A percentile compares a stretch with the other conserved stretches of the same genome.
These are phyloP conservation scores for Apogon hyalosoma DNA, from an alignment of 2,797 vertebrate genomes.

Conservation along the genomic window DNA sequence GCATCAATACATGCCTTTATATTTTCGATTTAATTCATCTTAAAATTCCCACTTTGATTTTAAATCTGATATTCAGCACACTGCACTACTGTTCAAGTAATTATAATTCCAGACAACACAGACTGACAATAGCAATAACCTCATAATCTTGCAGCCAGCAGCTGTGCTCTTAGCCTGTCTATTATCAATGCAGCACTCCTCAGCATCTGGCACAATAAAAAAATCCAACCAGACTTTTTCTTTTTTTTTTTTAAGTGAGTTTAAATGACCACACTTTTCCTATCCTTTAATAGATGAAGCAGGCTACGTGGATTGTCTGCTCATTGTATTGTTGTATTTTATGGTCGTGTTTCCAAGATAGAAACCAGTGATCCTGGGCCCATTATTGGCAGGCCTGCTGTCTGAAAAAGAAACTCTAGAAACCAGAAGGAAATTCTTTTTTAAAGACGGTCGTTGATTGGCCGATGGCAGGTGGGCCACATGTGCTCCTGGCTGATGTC, in stretches of 20 bases:
- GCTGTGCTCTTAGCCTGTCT: constrained; percentile 36
- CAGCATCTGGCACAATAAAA: constrained; percentile 63
- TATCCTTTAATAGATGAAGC: constrained; percentile 52
- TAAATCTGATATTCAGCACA: background rate
- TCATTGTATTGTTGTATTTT: constrained; percentile 56
- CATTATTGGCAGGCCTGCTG: constrained; percentile 33
- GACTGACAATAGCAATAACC: constrained; percentile 36
- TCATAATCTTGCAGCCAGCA: constrained; percentile 28
- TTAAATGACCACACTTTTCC: constrained; percentile 67
- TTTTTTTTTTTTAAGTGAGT: constrained; percentile 28
- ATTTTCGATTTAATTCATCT: background rate
- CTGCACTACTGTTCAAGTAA: constrained; percentile 1
- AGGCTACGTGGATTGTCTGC: constrained; percentile 59
- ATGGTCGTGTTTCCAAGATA: constrained; percentile 67
- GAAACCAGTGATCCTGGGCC: constrained; percentile 46
- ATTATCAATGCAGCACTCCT: constrained; percentile 38
- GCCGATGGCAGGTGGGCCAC: constrained; percentile 62
- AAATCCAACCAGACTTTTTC: constrained; percentile 33
- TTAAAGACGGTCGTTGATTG: constrained; percentile 41
- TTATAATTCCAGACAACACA: background rate
- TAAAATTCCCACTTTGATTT: constrained; percentile 18
- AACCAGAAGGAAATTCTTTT: constrained; percentile 54
- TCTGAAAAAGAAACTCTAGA: constrained; percentile 38
- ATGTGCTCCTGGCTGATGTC: constrained; percentile 65
- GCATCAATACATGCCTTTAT: background rate